Percentiles rank a stretch among this genome's conserved stretches.
Evolutionary conservation across 2,797 vertebrate genomes (phyloP).

Genomic region (Pipistrellus pygmaeus): DNA sequence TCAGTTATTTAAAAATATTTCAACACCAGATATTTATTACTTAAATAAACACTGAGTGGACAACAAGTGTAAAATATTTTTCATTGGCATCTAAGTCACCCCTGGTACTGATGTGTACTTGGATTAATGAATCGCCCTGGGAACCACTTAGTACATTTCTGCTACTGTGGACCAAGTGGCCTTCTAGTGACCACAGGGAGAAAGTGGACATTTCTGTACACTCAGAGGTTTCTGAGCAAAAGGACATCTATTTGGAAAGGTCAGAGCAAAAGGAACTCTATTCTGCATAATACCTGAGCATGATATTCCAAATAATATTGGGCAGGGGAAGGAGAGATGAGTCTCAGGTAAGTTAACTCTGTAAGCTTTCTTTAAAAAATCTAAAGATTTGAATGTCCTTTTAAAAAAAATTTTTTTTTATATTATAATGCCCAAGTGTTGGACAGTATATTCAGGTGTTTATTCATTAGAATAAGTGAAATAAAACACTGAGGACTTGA

Average conservation of each 20-base stretch:
- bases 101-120: background rate
- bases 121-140: background rate
- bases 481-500: background rate
- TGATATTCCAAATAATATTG: background rate
- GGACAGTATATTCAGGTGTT: background rate
- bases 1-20: conserved; percentile 39
- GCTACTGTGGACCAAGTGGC: background rate
- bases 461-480: conserved; percentile 39
- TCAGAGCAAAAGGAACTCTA: background rate
- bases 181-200: background rate
- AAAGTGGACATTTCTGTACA: background rate
- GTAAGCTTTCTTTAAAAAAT: conserved; percentile 4
- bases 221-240: background rate
- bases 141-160: background rate
- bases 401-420: background rate
- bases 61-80: background rate
- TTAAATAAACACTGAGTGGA: conserved; percentile 1
- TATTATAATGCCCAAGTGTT: conserved; percentile 18
- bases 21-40: background rate
- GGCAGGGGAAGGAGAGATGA: background rate
- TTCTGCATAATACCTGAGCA: background rate
- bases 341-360: background rate
- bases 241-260: background rate
- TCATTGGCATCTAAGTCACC: background rate
- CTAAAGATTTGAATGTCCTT: background rate